Evolutionary conservation across 2,888 invertebrate genomes (phyloP), one percentile per base, ranked within the genome.

Genomic region (Tridacna crocea): DNA sequence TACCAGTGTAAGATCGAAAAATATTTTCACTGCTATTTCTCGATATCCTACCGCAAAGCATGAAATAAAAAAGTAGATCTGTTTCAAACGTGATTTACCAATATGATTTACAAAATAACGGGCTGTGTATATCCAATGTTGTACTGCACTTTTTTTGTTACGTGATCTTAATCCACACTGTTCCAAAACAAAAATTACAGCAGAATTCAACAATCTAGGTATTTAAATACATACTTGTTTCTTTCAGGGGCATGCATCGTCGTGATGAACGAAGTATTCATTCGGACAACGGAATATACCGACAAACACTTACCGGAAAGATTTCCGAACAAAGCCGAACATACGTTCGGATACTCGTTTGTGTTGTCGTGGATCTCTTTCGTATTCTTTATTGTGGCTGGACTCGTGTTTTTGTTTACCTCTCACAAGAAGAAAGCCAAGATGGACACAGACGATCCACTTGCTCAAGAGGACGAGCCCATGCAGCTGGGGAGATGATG

Each of bases 361-460:
- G 90, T 92, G 72, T 77, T 95, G 46, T 94, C 97, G 48, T 97
- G 97, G 97, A 95, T 97, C 84, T 97, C 97, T 0, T 97, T 97
- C 80, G 95, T 96, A 36, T 95, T 96, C 73, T 97, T 97, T 93
- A 92, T 97, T 15, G 93, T 96, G 61, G 96, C 97, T 17, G 97
- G 97, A 0, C 95, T 96, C 15, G 95, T 96, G 75, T 98, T 98
- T 94, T 96, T 98, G 89, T 95, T 97, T 95, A 97, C 96, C 93
- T 97, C 97, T 0, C 96, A 97, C 80, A 98, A 98, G 94, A 96
- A 97, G 94, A 98, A 98, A 95, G 96, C 96, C 88, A 97, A 97
- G 91, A 97, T 97, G 0, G 97, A 97, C 8, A 96, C 96, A n/a
- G 97, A 97, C 87, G 97, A 97, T 92, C 95, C 97, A 61, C 48